These are phyloP conservation scores for Silurus aristotelis DNA, from an alignment of 2,797 vertebrate species.

Conservation along the genomic window DNA sequence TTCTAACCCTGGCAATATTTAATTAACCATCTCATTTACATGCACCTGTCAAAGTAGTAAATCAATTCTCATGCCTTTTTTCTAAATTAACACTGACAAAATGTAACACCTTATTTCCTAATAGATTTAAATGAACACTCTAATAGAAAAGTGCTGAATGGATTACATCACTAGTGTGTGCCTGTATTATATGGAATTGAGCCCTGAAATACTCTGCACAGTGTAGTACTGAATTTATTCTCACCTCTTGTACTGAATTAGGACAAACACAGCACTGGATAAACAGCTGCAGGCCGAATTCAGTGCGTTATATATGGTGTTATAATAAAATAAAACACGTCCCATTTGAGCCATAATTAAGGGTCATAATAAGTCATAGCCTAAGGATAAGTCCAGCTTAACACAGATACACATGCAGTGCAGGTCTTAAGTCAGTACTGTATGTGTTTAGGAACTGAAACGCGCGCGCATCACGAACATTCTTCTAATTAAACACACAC, in stretches of 20 bases:
- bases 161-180: neutral
- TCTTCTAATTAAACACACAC: neutral
- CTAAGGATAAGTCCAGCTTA: conserved; percentile 13
- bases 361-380: neutral
- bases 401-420: neutral
- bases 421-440: neutral
- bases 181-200: neutral
- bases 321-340: neutral
- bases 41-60: too few species aligned
- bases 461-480: neutral
- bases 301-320: neutral
- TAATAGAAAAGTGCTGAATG: neutral
- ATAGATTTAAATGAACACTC: too few species aligned
- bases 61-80: too few species aligned
- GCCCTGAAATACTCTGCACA: neutral
- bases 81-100: too few species aligned
- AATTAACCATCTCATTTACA: too few species aligned
- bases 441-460: neutral
- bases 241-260: too few species aligned
- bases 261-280: too few species aligned
- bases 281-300: neutral
- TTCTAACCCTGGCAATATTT: too few species aligned
- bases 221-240: neutral
- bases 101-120: too few species aligned
- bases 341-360: neutral